Percentiles rank a stretch among this genome's conserved stretches.
Conservation (phyloP, 2,797 vertebrate species). For the Eulemur coronatus region DNA sequence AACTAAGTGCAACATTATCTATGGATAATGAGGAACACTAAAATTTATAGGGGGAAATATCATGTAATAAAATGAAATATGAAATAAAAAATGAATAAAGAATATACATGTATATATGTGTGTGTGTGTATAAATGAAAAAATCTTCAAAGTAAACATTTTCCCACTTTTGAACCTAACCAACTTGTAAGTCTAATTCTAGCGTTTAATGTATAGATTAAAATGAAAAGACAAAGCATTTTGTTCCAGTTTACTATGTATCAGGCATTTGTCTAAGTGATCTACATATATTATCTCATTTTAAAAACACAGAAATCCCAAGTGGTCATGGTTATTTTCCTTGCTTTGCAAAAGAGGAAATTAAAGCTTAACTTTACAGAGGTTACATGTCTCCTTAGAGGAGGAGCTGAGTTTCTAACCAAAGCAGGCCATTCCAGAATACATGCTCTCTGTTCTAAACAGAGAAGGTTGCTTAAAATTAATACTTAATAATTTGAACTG, state of each 20-base stretch:
- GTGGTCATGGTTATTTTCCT: background rate
- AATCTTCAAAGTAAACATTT: constrained; percentile 10
- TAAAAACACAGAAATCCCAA: background rate
- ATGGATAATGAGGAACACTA: background rate
- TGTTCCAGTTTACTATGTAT: background rate
- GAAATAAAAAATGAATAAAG: background rate
- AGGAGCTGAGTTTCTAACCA: background rate
- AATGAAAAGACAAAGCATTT: background rate
- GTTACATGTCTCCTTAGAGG: background rate
- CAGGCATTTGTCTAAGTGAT: background rate
- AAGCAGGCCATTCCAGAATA: background rate
- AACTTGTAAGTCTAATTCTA: constrained; percentile 9
- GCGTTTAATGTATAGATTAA: background rate
- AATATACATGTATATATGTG: background rate
- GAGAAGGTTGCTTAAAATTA: background rate
- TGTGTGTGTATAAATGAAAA: background rate
- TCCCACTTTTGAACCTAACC: background rate
- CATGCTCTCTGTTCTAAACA: background rate
- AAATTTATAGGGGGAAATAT: background rate
- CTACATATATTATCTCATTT: background rate
- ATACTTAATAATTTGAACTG: background rate
- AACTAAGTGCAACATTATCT: background rate
- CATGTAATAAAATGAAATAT: background rate
- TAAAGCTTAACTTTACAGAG: background rate
- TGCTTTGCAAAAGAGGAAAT: background rate